Evolutionary conservation across 2,888 invertebrate species (phyloP).

Genomic region (Synergus japonicus): DNA sequence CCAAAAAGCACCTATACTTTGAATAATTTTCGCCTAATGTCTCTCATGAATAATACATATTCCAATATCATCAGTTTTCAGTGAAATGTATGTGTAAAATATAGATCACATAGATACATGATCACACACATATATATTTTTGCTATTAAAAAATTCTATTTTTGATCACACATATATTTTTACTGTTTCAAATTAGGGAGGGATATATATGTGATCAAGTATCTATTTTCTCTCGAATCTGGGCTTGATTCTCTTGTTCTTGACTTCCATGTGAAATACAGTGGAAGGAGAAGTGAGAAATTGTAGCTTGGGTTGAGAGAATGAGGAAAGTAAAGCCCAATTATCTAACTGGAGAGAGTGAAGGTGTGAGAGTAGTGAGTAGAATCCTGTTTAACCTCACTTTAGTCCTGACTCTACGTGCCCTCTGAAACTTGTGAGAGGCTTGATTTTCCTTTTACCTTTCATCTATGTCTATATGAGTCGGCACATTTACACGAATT

Average conservation of each 20-base stretch:
- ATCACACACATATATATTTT: too few relatives aligned
- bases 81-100: too few relatives aligned
- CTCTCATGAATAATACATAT: too few relatives aligned
- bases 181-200: too few relatives aligned
- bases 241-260: not conserved
- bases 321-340: constrained; percentile 39
- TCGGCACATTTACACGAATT: too few relatives aligned
- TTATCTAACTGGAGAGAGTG: constrained; percentile 43
- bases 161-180: too few relatives aligned
- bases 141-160: too few relatives aligned
- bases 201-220: not conserved
- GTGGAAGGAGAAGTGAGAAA: not conserved
- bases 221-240: not conserved
- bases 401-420: constrained; percentile 43
- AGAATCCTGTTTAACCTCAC: constrained; percentile 45
- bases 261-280: not conserved
- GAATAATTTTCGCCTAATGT: too few relatives aligned
- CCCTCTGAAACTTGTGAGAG: not conserved
- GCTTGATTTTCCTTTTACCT: not conserved
- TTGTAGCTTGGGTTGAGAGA: not conserved
- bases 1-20: too few relatives aligned
- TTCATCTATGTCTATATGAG: too few relatives aligned
- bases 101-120: too few relatives aligned
- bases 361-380: constrained; percentile 41
- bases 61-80: too few relatives aligned